Evolutionary conservation across 2,888 invertebrate genomes (phyloP), one percentile per base, ranked within the genome.

Genomic region (Epinotia bilunana): DNA sequence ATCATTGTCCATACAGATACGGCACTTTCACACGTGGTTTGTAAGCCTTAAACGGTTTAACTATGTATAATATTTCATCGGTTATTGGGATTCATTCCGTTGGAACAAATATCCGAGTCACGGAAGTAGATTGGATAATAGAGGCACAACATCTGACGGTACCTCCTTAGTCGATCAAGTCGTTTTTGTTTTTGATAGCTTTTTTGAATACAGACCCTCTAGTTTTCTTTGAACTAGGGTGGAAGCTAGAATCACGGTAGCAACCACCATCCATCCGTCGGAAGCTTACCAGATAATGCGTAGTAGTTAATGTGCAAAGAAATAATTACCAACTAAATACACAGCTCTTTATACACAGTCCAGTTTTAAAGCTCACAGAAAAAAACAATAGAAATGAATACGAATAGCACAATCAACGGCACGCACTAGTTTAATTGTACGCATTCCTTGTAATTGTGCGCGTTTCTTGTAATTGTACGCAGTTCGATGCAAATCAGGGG

Each of bases 401-500:
- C 53, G n/a, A 53, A 53, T 49, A 61, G 55, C 20, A 7, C 58
- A 70, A 70, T 74, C 74, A 58, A 58, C 58, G 33, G 28, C 69
- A 55, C 70, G 69, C 39, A 58, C 72, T 65, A 13, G 53, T 60
- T 63, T 69, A 65, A 61, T 61, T 33, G 61, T 64, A 46, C 33
- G 33, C 65, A 65, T 28, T 28, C 33, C n/a, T 55, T 53, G n/a
- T 18, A 43, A 68, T 68, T 68, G 55, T 43, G 57, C 57, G 57
- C 62, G 57, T 39, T 62, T 62, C 28, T 69, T 63, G 57, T 69
- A 69, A 69, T 69, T 69, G 53, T 70, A 43, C 49, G 49, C 55
- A 67, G 65, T 71, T 65, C 28, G 65, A 65, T 75, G 65, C 71
- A 75, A 71, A 65, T 53, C 60, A 61, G 72, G 61, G 70, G 53